Evolutionary conservation across 2,797 vertebrate genomes (phyloP).

Genomic region (Chelidonichthys spinosus): DNA sequence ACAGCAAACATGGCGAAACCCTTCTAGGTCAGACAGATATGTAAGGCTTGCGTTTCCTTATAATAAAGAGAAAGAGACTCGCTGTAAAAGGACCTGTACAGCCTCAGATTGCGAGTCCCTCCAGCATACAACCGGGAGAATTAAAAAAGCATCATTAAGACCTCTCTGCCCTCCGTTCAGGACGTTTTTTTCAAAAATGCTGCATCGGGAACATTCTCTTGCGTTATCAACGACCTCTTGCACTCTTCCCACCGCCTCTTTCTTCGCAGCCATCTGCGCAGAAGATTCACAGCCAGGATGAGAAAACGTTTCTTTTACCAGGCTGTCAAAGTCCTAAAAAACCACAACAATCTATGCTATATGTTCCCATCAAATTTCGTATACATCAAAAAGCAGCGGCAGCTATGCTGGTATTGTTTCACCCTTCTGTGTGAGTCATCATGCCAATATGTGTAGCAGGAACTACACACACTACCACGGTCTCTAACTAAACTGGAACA

Average conservation of each 20-base stretch:
- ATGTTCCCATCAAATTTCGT: background rate
- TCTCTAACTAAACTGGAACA: too few species aligned
- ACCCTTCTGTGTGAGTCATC: background rate
- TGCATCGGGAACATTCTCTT: background rate
- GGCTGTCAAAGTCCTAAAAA: constrained; percentile 25
- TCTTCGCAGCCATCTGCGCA: constrained; percentile 20
- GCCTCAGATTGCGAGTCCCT: background rate
- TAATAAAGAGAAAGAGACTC: constrained; percentile 1
- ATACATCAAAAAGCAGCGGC: background rate
- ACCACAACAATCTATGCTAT: background rate
- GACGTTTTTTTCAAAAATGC: constrained; percentile 16
- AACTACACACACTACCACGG: background rate
- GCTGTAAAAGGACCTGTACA: background rate
- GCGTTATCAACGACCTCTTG: constrained; percentile 21
- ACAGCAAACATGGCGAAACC: background rate
- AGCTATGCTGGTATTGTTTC: background rate
- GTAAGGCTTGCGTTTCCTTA: background rate
- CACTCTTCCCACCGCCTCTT: constrained; percentile 13
- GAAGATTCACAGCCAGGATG: constrained; percentile 25
- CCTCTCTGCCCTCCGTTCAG: constrained; percentile 16
- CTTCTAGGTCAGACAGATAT: background rate
- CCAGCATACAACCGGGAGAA: constrained; percentile 8
- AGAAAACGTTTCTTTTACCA: constrained; percentile 24
- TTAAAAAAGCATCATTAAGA: constrained; percentile 31
- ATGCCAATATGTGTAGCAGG: background rate